Evolutionary conservation across 2,888 invertebrate genomes (phyloP), one percentile per base, ranked within the genome.

Genomic region (Deilephila porcellus): DNA sequence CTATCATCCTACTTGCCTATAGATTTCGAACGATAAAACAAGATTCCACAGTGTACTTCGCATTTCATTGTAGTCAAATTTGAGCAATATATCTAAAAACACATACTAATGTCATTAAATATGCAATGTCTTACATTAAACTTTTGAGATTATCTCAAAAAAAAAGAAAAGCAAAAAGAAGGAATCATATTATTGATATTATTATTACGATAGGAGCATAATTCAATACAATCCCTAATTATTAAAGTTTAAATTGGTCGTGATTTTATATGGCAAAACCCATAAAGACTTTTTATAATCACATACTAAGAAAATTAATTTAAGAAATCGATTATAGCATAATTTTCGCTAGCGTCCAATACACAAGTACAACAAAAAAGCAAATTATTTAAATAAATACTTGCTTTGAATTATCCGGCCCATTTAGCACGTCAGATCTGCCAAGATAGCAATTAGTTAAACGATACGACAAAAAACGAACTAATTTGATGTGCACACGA

Each of bases 401-500:
- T 63, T 64, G 64, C 64, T 52, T 52, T 52, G 45, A 52, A 14
- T 25, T 29, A 71, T 71, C 17, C 37, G 71, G 60, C 45, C 71
- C 71, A 71, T 71, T 71, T 45, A 45, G 59, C 67, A 56, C 53
- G 52, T 74, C 56, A 67, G 52, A 60, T 72, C 25, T 32, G n/a
- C 34, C 52, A 34, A 60, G 67, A 77, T 76, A 75, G 67, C 76
- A 78, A 81, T 82, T 81, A 82, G 71, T 73, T 67, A 72, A 71
- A 74, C 76, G 72, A 78, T 70, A 72, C 72, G 71, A 73, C 56
- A 82, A 83, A 79, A 82, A 78, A 73, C 25, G 76, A 79, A 79
- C 80, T 79, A 82, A 83, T 81, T 78, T 77, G 81, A 83, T 79
- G 80, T 83, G 73, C 77, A 76, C 76, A 81, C 79, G 80, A 80